Percentiles rank a stretch among this genome's conserved stretches.
phyloP scores from a whole-genome alignment of 2,113 vertebrate genomes.

The Myxocyprinus asiaticus region DNA sequence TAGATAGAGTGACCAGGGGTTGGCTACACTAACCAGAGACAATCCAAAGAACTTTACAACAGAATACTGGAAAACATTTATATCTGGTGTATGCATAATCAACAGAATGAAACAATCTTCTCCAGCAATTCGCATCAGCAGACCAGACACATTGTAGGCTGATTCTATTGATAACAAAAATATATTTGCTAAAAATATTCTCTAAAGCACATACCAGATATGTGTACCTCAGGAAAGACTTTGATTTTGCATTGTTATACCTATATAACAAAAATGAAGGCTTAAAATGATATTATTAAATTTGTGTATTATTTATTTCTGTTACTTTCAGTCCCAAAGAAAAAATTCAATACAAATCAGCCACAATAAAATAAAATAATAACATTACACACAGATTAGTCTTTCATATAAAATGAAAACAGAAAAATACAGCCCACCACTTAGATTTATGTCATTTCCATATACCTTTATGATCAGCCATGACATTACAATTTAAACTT shows the following conservation, averaged over 20 bases:
- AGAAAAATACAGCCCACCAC: background rate
- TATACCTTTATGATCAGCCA: background rate
- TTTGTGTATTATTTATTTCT: too few relatives aligned
- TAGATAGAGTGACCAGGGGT: conserved; percentile 35
- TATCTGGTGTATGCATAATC: background rate
- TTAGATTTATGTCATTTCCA: background rate
- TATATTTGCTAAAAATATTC: background rate
- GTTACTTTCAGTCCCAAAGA: too few relatives aligned
- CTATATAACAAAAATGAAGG: too few relatives aligned
- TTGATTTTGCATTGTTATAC: too few relatives aligned
- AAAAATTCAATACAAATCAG: too few relatives aligned
- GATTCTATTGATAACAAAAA: background rate
- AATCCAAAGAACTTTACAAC: conserved; percentile 39
- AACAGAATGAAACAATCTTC: too few relatives aligned
- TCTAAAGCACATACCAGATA: too few relatives aligned
- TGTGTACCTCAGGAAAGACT: too few relatives aligned
- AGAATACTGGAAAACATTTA: conserved; percentile 38
- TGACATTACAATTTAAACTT: background rate
- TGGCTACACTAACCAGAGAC: background rate
- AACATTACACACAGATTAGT: too few relatives aligned
- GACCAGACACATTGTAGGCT: background rate
- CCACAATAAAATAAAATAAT: too few relatives aligned
- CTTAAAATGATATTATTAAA: too few relatives aligned
- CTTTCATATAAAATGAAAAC: too few relatives aligned
- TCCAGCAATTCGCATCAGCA: background rate